These are phyloP conservation scores for Rhea americana DNA, from an alignment of 2,113 vertebrate genomes.

Conservation along the genomic window DNA sequence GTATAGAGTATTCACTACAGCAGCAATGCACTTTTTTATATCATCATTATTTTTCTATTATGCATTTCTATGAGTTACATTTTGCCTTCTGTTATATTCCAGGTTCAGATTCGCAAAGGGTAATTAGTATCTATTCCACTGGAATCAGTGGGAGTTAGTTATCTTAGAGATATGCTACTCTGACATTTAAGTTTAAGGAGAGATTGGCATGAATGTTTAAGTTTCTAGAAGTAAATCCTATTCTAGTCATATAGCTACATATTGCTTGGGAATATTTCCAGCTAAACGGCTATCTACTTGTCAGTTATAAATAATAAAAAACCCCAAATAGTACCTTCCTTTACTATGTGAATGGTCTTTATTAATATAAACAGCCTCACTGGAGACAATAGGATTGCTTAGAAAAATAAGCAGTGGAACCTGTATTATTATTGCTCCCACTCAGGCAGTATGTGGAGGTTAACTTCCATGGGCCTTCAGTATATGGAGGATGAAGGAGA, in stretches of 20 bases:
- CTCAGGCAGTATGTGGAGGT: not conserved
- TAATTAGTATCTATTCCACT: slow-evolving; percentile 43
- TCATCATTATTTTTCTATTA: slow-evolving; percentile 7
- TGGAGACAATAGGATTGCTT: not conserved
- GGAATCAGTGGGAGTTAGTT: slow-evolving; percentile 21
- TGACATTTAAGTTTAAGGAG: slow-evolving; percentile 28
- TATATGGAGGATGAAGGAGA: not conserved
- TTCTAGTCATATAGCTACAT: not conserved
- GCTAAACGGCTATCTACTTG: not conserved
- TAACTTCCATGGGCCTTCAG: not conserved
- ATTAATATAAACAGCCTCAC: not conserved
- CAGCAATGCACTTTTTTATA: not conserved
- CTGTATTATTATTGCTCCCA: not conserved
- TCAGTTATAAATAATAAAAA: not conserved
- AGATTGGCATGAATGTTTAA: not conserved
- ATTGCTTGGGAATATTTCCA: not conserved
- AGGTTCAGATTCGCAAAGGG: not conserved
- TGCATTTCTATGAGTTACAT: slow-evolving; percentile 5
- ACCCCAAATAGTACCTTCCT: not conserved
- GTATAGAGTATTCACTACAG: not conserved
- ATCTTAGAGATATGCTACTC: not conserved
- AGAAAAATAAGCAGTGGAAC: not conserved
- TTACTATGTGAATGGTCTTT: not conserved
- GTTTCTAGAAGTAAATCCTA: not conserved
- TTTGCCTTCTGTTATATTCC: slow-evolving; percentile 19